Evolutionary conservation across 2,888 invertebrate genomes (phyloP).

Genomic region (Aleiodes testaceus): DNA sequence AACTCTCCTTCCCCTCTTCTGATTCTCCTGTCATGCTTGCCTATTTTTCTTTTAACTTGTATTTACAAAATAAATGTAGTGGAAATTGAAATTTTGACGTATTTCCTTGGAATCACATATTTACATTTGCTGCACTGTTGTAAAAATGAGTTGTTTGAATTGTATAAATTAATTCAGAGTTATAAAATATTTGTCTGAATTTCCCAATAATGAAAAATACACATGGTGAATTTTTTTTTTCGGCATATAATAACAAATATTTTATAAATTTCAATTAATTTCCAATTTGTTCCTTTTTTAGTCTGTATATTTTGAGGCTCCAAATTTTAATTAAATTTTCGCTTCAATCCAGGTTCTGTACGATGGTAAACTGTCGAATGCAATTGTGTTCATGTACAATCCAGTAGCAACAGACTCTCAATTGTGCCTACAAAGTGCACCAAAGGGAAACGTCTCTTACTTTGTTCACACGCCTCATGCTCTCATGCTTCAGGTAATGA

Average conservation of each 20-base stretch:
- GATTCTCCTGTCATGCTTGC: background rate
- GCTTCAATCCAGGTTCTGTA: slow-evolving; percentile 87
- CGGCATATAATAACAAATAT: too few species aligned
- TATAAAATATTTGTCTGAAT: slow-evolving; percentile 10
- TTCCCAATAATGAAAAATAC: too few species aligned
- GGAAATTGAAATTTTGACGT: background rate
- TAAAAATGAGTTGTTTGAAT: background rate
- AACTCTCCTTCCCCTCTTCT: background rate
- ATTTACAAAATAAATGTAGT: background rate
- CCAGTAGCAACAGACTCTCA: slow-evolving; percentile 99
- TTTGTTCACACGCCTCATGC: slow-evolving; percentile 99
- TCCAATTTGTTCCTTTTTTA: background rate
- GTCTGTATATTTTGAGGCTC: slow-evolving; percentile 2
- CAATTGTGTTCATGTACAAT: slow-evolving; percentile 99
- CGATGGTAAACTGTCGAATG: slow-evolving; percentile 97
- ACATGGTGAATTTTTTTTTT: too few species aligned
- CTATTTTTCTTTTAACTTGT: background rate
- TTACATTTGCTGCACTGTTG: slow-evolving; percentile 3
- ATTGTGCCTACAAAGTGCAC: slow-evolving; percentile 97
- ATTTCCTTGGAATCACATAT: background rate
- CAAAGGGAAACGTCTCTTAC: slow-evolving; percentile 96
- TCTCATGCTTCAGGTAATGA: slow-evolving; percentile 93
- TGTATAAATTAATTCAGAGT: slow-evolving; percentile 18
- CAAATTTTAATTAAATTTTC: slow-evolving; percentile 1
- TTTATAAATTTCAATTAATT: background rate